A percentile compares a stretch with the other conserved stretches of the same genome.
Evolutionary conservation across 2,113 vertebrate species (phyloP).

Genomic region (Pteropus alecto): DNA sequence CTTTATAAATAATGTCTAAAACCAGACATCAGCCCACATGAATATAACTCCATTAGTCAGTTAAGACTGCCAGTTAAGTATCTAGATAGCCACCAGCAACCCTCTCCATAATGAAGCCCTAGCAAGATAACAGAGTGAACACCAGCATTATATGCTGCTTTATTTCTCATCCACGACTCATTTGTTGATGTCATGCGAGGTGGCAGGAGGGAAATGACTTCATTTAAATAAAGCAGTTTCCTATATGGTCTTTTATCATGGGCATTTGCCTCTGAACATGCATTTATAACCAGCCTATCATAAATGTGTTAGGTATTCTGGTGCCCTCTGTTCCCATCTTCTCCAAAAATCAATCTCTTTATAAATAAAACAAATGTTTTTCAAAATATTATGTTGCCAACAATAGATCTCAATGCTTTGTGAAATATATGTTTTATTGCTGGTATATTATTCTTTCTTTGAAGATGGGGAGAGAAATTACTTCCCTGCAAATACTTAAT

Average conservation of each 20-base stretch:
- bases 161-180: neutral
- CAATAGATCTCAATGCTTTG: neutral
- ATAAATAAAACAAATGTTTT: neutral
- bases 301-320: neutral
- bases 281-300: neutral
- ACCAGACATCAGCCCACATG: slow-evolving; percentile 2
- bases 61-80: neutral
- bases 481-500: neutral
- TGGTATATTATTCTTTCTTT: neutral
- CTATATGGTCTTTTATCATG: neutral
- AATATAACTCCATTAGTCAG: neutral
- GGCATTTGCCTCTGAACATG: neutral
- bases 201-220: slow-evolving; percentile 29
- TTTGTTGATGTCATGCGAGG: neutral
- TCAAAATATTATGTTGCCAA: neutral
- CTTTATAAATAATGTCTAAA: slow-evolving; percentile 39
- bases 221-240: neutral
- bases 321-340: neutral
- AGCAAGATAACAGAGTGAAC: neutral
- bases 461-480: neutral
- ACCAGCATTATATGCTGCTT: neutral
- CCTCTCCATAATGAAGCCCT: neutral
- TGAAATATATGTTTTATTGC: neutral
- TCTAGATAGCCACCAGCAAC: neutral
- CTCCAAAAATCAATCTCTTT: neutral